These are phyloP conservation scores for Prosopocoilus inquinatus DNA, from an alignment of 2,888 invertebrate genomes.

Conservation along the genomic window DNA sequence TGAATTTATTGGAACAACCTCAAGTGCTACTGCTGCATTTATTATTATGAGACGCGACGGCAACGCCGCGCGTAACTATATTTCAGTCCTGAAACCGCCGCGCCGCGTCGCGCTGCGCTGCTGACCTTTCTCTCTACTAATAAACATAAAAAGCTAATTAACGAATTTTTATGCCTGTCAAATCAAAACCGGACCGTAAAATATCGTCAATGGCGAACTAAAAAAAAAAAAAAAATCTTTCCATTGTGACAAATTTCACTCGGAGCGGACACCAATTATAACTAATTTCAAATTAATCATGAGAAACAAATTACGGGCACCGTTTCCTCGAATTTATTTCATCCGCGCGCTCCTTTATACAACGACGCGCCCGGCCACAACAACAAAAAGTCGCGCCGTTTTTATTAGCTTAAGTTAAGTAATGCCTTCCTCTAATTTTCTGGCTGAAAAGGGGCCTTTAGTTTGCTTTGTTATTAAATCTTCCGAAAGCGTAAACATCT, in stretches of 20 bases:
- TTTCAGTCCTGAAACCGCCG: neutral
- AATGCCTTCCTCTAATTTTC: too few relatives aligned
- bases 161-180: neutral
- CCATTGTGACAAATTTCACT: slow-evolving; percentile 1
- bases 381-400: too few relatives aligned
- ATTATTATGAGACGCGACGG: neutral
- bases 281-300: slow-evolving; percentile 2
- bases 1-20: neutral
- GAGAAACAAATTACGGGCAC: neutral
- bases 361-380: too few relatives aligned
- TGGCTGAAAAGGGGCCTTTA: too few relatives aligned
- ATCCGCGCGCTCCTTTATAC: too few relatives aligned
- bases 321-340: too few relatives aligned
- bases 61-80: neutral
- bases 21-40: neutral
- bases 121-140: neutral
- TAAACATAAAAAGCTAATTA: neutral
- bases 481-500: too few relatives aligned
- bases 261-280: neutral
- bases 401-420: too few relatives aligned
- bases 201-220: neutral
- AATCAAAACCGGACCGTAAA: neutral
- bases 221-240: neutral
- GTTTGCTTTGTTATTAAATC: too few relatives aligned
- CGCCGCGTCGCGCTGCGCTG: too few relatives aligned